A percentile compares a stretch with the other conserved stretches of the same genome.
These are phyloP conservation scores for Hipparchia semele DNA, from an alignment of 2,888 invertebrate species.

Conservation along the genomic window DNA sequence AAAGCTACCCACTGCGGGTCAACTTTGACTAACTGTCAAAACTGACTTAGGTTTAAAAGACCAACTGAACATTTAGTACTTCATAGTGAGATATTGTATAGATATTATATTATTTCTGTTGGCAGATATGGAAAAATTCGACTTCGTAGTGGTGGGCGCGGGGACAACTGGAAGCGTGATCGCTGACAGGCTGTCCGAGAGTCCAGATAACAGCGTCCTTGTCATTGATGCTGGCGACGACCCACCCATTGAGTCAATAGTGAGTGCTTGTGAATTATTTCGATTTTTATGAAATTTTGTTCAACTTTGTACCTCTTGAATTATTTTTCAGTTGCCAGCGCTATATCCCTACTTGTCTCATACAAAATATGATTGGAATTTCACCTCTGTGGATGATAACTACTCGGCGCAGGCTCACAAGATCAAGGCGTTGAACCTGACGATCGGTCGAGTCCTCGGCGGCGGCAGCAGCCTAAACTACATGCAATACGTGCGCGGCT, in stretches of 20 bases:
- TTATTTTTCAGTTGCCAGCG: conserved; percentile 47
- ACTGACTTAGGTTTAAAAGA: too few relatives aligned
- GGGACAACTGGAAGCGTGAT: conserved; percentile 51
- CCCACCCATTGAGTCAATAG: conserved; percentile 45
- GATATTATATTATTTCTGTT: too few relatives aligned
- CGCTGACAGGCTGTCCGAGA: conserved; percentile 45
- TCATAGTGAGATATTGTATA: too few relatives aligned
- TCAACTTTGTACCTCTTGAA: not conserved
- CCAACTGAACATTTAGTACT: too few relatives aligned
- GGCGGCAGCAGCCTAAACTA: conserved; percentile 53
- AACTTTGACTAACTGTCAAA: too few relatives aligned
- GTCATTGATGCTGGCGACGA: conserved; percentile 49
- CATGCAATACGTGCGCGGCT: conserved; percentile 47
- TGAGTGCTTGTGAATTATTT: conserved; percentile 13
- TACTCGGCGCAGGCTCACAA: conserved; percentile 42
- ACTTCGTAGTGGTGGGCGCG: conserved; percentile 52
- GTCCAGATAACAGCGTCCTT: conserved; percentile 37
- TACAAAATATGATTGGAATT: conserved; percentile 47
- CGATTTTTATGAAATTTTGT: too few relatives aligned
- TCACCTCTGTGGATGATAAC: conserved; percentile 45
- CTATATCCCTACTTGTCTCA: conserved; percentile 46
- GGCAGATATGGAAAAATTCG: conserved; percentile 41
- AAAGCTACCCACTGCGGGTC: too few relatives aligned
- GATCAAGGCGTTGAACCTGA: conserved; percentile 37
- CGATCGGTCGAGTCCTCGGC: conserved; percentile 56